phyloP scores from a whole-genome alignment of 2,797 vertebrate genomes.

The Mallotus villosus region DNA sequence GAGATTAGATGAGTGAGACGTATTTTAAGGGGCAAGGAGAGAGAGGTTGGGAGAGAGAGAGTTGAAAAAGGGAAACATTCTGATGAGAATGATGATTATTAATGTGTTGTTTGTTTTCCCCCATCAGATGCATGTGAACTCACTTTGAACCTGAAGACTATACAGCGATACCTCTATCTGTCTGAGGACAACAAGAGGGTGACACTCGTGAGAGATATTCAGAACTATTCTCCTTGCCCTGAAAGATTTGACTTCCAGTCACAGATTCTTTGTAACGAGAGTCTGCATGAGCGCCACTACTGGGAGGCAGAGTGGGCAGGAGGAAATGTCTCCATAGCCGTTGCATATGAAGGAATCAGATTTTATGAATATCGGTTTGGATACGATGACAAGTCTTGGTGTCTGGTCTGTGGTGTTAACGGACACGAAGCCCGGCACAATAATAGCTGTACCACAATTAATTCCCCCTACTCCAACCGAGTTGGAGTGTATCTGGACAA shows the following conservation, averaged over 20 bases:
- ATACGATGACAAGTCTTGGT: constrained; percentile 41
- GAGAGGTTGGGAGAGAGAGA: background rate
- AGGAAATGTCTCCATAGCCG: constrained; percentile 34
- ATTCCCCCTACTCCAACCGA: too few relatives aligned
- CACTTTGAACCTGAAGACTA: constrained; percentile 14
- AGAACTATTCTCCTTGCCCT: constrained; percentile 36
- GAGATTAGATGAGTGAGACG: too few relatives aligned
- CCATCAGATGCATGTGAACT: constrained; percentile 26
- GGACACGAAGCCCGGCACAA: background rate
- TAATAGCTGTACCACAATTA: background rate
- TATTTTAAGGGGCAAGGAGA: background rate
- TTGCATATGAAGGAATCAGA: constrained; percentile 1
- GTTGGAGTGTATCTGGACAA: constrained; percentile 17
- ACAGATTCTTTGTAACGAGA: constrained; percentile 46
- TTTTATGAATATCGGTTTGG: too few relatives aligned
- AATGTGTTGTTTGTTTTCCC: background rate
- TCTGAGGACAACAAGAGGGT: constrained; percentile 24
- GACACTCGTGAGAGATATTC: constrained; percentile 17
- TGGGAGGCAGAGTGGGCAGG: constrained; percentile 55
- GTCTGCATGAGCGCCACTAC: constrained; percentile 41
- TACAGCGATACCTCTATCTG: constrained; percentile 44
- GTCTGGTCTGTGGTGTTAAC: background rate
- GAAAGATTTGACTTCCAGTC: constrained; percentile 43
- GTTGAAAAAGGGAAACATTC: background rate
- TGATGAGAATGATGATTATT: background rate